Evolutionary conservation across 2,113 vertebrate species (phyloP), one percentile per base, ranked within the genome.

Genomic region (Sinosuthora webbiana): DNA sequence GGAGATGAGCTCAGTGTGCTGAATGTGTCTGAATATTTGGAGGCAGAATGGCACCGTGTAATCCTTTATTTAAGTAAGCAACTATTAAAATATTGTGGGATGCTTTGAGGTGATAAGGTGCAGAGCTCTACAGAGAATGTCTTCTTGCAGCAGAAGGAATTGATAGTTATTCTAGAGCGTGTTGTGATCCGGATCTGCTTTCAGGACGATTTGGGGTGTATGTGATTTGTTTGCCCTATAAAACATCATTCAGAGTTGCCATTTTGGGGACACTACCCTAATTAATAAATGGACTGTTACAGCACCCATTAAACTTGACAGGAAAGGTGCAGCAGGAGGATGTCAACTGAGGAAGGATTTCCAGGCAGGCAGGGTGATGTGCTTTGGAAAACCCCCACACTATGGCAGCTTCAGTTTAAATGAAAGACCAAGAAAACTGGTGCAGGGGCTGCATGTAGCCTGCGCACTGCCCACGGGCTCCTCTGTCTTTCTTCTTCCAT

Each of bases 391-490:
- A 35, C 20, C 37, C 31, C 23, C 37, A n/a, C 47, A n/a, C n/a
- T 16, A 8, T 7, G 2, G 24, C 67, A 52, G 30, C 57, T 67
- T 71, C 42, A 14, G 14, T 55, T 65, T 30, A 75, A 56, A 23
- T 37, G 13, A 21, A 74, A 78, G 39, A 18, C 22, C 30, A 23
- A 41, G 37, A 62, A 71, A 25, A 55, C 4, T 39, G 39, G 13
- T 5, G 3, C 1, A 4, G 42, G 42, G 44, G 10, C 59, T 90
- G 59, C 2, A 0, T 35, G 57, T 16, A 23, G 9, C n/a, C 30
- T 44, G 15, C 49, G 84, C 0, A 0, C 69, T 68, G 50, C 33
- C 35, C 35, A 4, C 20, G 14, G 30, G 23, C 9, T 44, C 37
- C 30, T 37, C 37, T 18, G 47, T 19, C 9, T 71, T 57, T 47